Conservation (phyloP, 2,113 vertebrate genomes). For the Tachysurus vachellii region DNA sequence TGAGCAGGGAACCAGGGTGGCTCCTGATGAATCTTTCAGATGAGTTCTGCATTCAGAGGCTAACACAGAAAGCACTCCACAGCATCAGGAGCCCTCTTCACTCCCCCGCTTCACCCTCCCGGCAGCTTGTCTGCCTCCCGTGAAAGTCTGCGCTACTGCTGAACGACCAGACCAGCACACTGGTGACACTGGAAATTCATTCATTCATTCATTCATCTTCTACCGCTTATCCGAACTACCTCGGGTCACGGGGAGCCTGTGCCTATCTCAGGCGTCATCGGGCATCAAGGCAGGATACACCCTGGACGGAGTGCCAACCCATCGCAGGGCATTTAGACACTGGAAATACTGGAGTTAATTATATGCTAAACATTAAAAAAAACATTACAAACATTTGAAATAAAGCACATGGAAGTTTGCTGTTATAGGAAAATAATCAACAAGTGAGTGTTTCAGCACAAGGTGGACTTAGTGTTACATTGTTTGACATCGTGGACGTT, state of each 20-base stretch:
- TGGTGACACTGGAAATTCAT: background rate
- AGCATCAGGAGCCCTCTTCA: slow-evolving; percentile 17
- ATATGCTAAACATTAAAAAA: background rate
- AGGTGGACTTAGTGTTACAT: background rate
- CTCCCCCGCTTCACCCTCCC: background rate
- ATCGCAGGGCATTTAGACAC: no score
- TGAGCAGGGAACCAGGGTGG: slow-evolving; percentile 44
- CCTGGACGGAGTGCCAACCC: no score
- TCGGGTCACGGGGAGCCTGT: no score
- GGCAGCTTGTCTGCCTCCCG: background rate
- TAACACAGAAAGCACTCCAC: slow-evolving; percentile 38
- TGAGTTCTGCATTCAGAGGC: slow-evolving; percentile 23
- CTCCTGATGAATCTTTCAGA: slow-evolving; percentile 52
- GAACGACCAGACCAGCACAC: background rate
- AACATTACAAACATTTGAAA: background rate
- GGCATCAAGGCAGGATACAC: no score
- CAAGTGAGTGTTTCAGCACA: background rate
- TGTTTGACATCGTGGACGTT: no score
- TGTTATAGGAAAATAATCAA: background rate
- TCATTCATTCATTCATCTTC: no score
- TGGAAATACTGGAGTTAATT: background rate
- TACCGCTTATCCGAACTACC: no score
- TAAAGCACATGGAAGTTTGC: no score
- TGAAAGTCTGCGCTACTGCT: background rate
- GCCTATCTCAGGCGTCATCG: no score